These are phyloP conservation scores for Ochlodes sylvanus DNA, from an alignment of 2,888 invertebrate species.

Conservation along the genomic window DNA sequence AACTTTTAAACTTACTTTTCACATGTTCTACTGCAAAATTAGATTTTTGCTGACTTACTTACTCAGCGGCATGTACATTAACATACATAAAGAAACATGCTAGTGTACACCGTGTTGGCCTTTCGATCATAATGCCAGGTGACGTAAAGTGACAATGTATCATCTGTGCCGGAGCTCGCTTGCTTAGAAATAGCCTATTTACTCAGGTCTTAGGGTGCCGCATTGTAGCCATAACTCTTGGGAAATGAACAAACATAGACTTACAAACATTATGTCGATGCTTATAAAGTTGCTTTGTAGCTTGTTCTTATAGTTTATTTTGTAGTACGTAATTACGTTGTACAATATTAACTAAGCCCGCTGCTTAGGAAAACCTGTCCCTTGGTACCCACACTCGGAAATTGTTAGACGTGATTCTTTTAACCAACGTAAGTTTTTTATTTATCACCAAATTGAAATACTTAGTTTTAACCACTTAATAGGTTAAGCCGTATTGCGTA, in stretches of 20 bases:
- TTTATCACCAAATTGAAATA: too few relatives aligned
- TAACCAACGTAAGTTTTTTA: too few relatives aligned
- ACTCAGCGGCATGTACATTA: neutral
- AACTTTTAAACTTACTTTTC: too few relatives aligned
- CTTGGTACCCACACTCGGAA: too few relatives aligned
- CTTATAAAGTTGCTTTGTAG: neutral
- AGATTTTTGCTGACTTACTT: too few relatives aligned
- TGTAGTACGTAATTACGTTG: too few relatives aligned
- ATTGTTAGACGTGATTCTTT: too few relatives aligned
- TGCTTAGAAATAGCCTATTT: conserved; percentile 39
- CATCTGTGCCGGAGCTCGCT: conserved; percentile 22
- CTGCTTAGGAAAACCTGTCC: too few relatives aligned
- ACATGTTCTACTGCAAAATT: too few relatives aligned
- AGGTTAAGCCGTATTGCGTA: too few relatives aligned
- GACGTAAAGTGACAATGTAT: conserved; percentile 35
- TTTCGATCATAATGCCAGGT: conserved; percentile 29
- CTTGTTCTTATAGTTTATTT: neutral
- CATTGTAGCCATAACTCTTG: conserved; percentile 34
- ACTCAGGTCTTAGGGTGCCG: conserved; percentile 21
- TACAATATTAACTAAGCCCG: too few relatives aligned
- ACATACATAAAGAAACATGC: neutral
- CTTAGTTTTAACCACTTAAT: too few relatives aligned
- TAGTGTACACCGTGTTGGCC: neutral
- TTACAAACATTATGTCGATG: conserved; percentile 13
- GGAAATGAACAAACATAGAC: conserved; percentile 30